A percentile compares a stretch with the other conserved stretches of the same genome.
These are phyloP conservation scores for Zootermopsis nevadensis DNA, from an alignment of 2,888 invertebrate genomes.

Conservation along the genomic window DNA sequence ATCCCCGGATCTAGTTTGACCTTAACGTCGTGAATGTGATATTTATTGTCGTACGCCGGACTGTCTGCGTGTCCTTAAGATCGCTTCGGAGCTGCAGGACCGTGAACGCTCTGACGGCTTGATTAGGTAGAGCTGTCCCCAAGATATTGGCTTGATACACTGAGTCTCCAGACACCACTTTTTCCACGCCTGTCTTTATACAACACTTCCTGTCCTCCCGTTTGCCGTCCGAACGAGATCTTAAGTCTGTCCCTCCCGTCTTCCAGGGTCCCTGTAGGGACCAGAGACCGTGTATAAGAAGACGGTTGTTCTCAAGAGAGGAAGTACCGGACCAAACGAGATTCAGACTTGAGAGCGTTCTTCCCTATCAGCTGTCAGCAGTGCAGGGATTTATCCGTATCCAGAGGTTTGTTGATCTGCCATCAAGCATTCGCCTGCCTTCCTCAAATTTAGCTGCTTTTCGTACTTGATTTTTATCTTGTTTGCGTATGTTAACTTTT, in stretches of 20 bases:
- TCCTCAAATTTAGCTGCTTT: slow-evolving; percentile 3
- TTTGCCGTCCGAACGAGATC: not conserved
- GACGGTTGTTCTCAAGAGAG: not conserved
- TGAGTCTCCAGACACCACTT: not conserved
- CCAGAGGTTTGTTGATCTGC: not conserved
- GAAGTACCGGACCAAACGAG: not conserved
- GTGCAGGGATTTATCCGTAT: not conserved
- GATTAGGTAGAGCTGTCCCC: not conserved
- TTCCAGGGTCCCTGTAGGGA: too few relatives aligned
- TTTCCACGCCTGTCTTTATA: not conserved
- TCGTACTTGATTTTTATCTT: not conserved
- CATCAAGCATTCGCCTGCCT: not conserved
- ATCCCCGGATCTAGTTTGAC: too few relatives aligned
- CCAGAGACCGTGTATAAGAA: not conserved
- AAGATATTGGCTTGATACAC: not conserved
- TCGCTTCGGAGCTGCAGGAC: too few relatives aligned
- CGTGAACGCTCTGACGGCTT: not conserved
- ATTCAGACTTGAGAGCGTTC: not conserved
- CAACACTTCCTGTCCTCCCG: too few relatives aligned
- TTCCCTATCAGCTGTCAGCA: not conserved
- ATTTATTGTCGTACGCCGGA: too few relatives aligned
- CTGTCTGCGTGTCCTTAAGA: too few relatives aligned
- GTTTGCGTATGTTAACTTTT: not conserved
- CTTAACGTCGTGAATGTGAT: too few relatives aligned
- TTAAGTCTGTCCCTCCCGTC: slow-evolving; percentile 1